Conservation (phyloP, 1,140 invertebrate species). For the Lysiphlebus fabarum region DNA sequence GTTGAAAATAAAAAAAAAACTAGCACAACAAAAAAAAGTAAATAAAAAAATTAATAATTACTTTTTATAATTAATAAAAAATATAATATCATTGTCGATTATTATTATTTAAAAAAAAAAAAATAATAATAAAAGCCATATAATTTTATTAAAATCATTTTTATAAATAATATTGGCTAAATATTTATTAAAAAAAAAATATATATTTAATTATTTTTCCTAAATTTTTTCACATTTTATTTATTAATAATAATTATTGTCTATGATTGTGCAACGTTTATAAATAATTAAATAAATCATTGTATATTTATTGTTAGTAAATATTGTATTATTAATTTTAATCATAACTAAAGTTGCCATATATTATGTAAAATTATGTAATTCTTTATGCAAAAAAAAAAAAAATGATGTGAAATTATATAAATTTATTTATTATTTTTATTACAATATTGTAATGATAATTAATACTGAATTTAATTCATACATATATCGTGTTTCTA, state of each 20-base stretch:
- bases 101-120: no score
- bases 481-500: conserved; percentile 47
- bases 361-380: conserved; percentile 26
- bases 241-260: background rate
- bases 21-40: no score
- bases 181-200: no score
- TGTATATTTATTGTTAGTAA: conserved; percentile 1
- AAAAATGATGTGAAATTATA: conserved; percentile 13
- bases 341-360: conserved; percentile 28
- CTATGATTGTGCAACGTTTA: background rate
- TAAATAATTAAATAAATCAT: conserved; percentile 7
- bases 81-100: no score
- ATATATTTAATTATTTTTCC: background rate
- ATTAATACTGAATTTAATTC: conserved; percentile 41
- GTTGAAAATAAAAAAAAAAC: no score
- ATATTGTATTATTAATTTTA: conserved; percentile 30
- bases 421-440: conserved; percentile 27
- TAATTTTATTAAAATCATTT: no score
- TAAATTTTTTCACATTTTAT: background rate
- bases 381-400: background rate
- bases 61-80: no score
- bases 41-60: no score
- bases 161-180: no score
- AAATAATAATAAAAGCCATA: background rate
- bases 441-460: conserved; percentile 30